A percentile compares a stretch with the other conserved stretches of the same genome.
These are phyloP conservation scores for Lagopus muta DNA, from an alignment of 2,113 vertebrate species.

Conservation along the genomic window DNA sequence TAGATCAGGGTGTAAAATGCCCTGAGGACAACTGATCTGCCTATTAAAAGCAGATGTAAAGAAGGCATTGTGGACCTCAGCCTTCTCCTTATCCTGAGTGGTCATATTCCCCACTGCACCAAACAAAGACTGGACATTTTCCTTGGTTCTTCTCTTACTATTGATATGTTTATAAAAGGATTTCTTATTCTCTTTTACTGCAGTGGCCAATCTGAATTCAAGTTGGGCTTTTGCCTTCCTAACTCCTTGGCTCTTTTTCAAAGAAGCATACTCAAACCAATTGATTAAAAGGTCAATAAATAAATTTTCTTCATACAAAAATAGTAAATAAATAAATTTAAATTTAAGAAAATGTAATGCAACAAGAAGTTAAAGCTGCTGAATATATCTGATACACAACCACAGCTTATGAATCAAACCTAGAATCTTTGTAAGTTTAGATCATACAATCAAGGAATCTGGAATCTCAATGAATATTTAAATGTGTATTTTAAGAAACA, in stretches of 20 bases:
- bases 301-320: background rate
- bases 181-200: too few species aligned
- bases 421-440: background rate
- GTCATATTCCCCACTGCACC: too few species aligned
- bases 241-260: background rate
- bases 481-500: background rate
- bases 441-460: background rate
- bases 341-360: background rate
- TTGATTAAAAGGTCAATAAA: background rate
- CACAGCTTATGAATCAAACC: background rate
- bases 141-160: too few species aligned
- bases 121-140: too few species aligned
- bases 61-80: too few species aligned
- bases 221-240: too few species aligned
- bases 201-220: too few species aligned
- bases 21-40: too few species aligned
- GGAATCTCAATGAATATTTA: background rate
- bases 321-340: background rate
- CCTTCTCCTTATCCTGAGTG: too few species aligned
- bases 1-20: too few species aligned
- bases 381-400: background rate
- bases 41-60: too few species aligned
- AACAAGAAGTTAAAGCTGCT: background rate
- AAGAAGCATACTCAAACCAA: background rate
- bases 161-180: too few species aligned